Conservation (phyloP, 2,113 vertebrate species). For the Prinia subflava region DNA sequence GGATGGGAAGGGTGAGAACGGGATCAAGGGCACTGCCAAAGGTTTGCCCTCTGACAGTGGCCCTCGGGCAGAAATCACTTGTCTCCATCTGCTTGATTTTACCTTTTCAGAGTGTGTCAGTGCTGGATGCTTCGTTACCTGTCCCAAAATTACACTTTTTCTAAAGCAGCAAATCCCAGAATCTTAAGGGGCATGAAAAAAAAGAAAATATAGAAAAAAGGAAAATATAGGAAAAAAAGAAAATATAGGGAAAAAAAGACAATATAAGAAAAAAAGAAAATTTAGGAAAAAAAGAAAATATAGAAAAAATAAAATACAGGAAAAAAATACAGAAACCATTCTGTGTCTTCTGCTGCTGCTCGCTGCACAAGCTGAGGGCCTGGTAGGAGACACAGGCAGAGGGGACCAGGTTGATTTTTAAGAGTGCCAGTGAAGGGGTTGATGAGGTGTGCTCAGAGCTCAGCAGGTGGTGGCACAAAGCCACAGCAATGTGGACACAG, state of each 20-base stretch:
- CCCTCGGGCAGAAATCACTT: background rate
- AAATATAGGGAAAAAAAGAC: too few species aligned
- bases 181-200: accelerated
- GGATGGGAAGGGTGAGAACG: background rate
- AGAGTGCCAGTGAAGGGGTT: background rate
- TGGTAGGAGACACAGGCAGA: background rate
- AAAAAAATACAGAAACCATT: background rate
- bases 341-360: background rate
- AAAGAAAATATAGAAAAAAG: background rate
- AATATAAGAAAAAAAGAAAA: too few species aligned
- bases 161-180: background rate
- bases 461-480: background rate
- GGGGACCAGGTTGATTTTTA: background rate
- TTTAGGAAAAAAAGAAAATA: too few species aligned
- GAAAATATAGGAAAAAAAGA: too few species aligned
- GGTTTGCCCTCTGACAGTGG: background rate
- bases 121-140: accelerated
- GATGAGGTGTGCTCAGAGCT: background rate
- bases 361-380: accelerated
- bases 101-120: background rate
- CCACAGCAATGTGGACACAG: background rate
- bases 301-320: too few species aligned
- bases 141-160: background rate
- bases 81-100: background rate
- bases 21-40: constrained; percentile 20